Conservation (phyloP, 2,797 vertebrate species). For the Pantherophis vulpinus region DNA sequence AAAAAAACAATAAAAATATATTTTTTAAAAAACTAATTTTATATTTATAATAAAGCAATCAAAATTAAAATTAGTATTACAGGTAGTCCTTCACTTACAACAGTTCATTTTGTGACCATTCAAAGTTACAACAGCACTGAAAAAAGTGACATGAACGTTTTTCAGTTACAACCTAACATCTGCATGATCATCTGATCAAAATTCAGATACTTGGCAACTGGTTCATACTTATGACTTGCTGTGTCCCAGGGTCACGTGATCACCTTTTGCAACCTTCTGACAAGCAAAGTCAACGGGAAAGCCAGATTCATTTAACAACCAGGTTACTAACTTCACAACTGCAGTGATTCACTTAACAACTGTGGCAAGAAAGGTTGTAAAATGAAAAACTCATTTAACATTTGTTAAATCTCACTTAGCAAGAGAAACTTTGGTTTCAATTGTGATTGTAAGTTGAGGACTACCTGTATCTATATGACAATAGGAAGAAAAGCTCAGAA, state of each 20-base stretch:
- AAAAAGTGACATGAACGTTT: neutral
- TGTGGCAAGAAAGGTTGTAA: neutral
- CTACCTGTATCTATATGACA: neutral
- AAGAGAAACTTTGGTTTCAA: neutral
- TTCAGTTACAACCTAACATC: neutral
- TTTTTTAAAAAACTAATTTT: too few species aligned
- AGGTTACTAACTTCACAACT: neutral
- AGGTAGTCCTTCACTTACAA: neutral
- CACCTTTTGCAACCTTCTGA: neutral
- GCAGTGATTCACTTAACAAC: neutral
- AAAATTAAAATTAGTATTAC: neutral
- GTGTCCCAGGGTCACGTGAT: too few species aligned
- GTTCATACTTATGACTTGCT: neutral
- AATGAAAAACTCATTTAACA: neutral
- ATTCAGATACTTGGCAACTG: neutral
- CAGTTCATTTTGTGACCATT: neutral
- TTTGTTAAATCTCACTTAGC: neutral
- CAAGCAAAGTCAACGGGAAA: neutral
- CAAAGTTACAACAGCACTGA: neutral
- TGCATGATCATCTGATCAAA: neutral
- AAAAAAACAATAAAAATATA: too few species aligned
- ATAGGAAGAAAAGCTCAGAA: neutral
- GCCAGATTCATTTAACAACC: neutral
- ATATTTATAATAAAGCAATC: neutral
- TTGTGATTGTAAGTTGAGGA: neutral